phyloP scores from a whole-genome alignment of 1,140 invertebrate genomes.

The Drosophila nasuta region DNA sequence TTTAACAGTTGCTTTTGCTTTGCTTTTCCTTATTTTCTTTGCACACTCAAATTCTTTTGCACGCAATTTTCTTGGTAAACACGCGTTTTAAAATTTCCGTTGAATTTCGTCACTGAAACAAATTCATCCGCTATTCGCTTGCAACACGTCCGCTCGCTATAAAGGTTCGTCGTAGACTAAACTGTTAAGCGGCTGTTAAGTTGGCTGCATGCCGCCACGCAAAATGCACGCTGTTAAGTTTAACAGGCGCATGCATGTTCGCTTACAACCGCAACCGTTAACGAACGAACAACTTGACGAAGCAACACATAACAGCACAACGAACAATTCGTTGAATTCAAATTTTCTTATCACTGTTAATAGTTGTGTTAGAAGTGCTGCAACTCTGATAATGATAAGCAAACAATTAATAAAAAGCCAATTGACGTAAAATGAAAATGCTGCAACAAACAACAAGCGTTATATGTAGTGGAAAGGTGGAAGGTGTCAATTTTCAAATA shows the following conservation, averaged over 20 bases:
- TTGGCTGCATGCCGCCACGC: constrained; percentile 1
- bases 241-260: neutral
- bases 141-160: constrained; percentile 23
- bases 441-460: neutral
- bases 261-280: constrained; percentile 17
- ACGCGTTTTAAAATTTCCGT: constrained; percentile 24
- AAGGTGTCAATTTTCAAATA: no score
- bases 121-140: neutral
- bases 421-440: neutral
- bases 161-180: constrained; percentile 42
- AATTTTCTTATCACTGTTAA: constrained; percentile 34
- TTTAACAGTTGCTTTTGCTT: constrained; percentile 6
- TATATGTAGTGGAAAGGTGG: neutral
- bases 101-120: neutral
- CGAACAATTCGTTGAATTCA: constrained; percentile 19
- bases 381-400: neutral
- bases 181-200: constrained; percentile 6
- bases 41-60: constrained; percentile 22
- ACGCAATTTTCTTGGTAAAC: constrained; percentile 10
- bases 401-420: constrained; percentile 2
- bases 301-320: constrained; percentile 9
- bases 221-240: neutral
- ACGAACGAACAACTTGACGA: constrained; percentile 43
- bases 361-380: neutral
- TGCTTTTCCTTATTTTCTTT: neutral